phyloP scores from a whole-genome alignment of 2,888 invertebrate species.

The Cheiracanthium punctorium region DNA sequence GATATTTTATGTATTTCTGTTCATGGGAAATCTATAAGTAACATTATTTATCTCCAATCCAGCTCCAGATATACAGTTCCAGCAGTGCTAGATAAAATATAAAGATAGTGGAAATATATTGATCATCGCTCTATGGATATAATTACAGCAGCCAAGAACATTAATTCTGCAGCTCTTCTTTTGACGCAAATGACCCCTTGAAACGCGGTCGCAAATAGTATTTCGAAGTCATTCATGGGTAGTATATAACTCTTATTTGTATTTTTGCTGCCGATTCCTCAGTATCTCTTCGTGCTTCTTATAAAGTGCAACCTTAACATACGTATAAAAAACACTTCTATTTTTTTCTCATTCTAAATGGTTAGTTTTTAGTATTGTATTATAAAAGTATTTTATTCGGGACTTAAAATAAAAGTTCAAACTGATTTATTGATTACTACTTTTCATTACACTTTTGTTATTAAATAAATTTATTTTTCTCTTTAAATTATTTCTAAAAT shows the following conservation, averaged over 20 bases:
- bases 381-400: too few species aligned
- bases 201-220: conserved; percentile 58
- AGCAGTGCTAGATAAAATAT: conserved; percentile 60
- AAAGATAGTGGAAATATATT: conserved; percentile 60
- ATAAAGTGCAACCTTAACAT: background rate
- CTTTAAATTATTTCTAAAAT: too few species aligned
- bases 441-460: too few species aligned
- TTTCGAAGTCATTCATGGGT: conserved; percentile 53
- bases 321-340: too few species aligned
- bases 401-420: too few species aligned
- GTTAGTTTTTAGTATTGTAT: too few species aligned
- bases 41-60: conserved; percentile 59
- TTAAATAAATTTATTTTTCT: too few species aligned
- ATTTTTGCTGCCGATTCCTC: conserved; percentile 8
- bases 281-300: conserved; percentile 23
- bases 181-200: conserved; percentile 65
- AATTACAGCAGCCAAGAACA: conserved; percentile 54
- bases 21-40: conserved; percentile 66
- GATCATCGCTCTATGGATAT: conserved; percentile 65
- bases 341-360: too few species aligned
- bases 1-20: conserved; percentile 42
- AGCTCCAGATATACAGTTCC: conserved; percentile 47
- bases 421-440: too few species aligned
- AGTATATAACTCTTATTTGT: conserved; percentile 29
- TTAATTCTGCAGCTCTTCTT: conserved; percentile 61